phyloP scores from a whole-genome alignment of 2,888 invertebrate genomes.

The Cantharis flavilabris region DNA sequence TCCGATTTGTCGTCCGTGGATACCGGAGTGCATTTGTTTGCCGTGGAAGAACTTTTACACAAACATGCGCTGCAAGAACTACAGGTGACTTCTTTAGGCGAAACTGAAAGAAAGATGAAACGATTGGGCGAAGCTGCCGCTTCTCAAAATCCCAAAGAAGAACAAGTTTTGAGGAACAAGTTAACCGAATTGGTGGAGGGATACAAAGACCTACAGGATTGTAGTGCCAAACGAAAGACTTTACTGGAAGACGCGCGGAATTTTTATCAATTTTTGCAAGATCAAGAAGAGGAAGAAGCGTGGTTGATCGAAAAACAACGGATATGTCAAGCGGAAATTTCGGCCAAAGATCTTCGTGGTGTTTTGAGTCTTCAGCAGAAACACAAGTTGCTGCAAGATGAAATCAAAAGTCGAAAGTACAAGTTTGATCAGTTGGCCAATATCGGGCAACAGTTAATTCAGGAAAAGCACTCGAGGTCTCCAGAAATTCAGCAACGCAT shows the following conservation, averaged over 20 bases:
- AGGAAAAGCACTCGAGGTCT: constrained; percentile 80
- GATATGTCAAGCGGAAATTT: constrained; percentile 89
- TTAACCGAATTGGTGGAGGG: constrained; percentile 77
- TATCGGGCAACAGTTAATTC: constrained; percentile 64
- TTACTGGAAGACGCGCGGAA: constrained; percentile 90
- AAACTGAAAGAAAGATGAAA: constrained; percentile 79
- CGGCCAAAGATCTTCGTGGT: constrained; percentile 90
- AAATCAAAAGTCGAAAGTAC: constrained; percentile 78
- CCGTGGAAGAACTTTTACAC: constrained; percentile 92
- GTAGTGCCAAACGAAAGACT: constrained; percentile 77
- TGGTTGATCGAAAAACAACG: constrained; percentile 96
- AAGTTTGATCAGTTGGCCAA: constrained; percentile 67
- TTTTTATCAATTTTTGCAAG: constrained; percentile 94
- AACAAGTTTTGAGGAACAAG: constrained; percentile 69
- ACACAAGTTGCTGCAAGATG: constrained; percentile 87
- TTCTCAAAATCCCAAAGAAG: constrained; percentile 60
- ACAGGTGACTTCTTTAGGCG: constrained; percentile 87
- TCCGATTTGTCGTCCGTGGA: constrained; percentile 78
- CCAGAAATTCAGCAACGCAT: constrained; percentile 82
- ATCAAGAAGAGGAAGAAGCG: constrained; percentile 96
- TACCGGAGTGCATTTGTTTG: constrained; percentile 90
- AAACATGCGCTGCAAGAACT: constrained; percentile 92
- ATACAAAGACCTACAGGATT: constrained; percentile 68
- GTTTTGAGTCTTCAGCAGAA: constrained; percentile 89
- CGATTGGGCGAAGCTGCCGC: constrained; percentile 61